Conservation (phyloP, 2,888 invertebrate species). For the Ganaspis brasiliensis region DNA sequence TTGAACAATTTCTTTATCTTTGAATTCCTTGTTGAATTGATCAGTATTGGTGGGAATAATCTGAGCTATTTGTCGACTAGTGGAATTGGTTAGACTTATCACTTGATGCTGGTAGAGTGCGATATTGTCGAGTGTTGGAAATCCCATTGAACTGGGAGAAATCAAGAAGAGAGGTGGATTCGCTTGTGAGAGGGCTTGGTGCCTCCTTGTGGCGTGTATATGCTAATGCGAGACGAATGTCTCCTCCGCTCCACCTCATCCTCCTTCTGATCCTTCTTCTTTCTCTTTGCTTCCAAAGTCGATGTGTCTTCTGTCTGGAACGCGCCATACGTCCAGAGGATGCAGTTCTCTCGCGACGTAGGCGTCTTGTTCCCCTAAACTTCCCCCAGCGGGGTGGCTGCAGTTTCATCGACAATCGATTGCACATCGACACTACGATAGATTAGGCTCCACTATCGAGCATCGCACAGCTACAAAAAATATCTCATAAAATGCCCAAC, state of each 20-base stretch:
- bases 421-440: constrained; percentile 74
- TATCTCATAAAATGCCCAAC: neutral
- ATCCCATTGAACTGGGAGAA: constrained; percentile 57
- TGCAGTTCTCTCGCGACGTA: constrained; percentile 59
- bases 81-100: constrained; percentile 21
- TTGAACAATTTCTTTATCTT: too few relatives aligned
- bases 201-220: constrained; percentile 77
- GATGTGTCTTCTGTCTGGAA: constrained; percentile 50
- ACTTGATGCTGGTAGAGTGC: constrained; percentile 5
- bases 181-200: constrained; percentile 54
- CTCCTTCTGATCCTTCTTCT: constrained; percentile 23
- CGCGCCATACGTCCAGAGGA: constrained; percentile 45
- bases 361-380: constrained; percentile 76
- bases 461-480: constrained; percentile 13
- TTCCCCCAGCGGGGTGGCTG: constrained; percentile 73
- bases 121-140: constrained; percentile 60
- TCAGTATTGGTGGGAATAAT: constrained; percentile 7
- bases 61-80: constrained; percentile 4
- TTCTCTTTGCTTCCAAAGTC: constrained; percentile 41
- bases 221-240: constrained; percentile 81
- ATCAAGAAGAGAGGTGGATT: constrained; percentile 58
- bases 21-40: neutral
- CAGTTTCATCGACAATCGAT: constrained; percentile 71
- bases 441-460: constrained; percentile 73
- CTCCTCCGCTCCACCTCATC: constrained; percentile 63